These are phyloP conservation scores for Rhincodon typus DNA, from an alignment of 2,797 vertebrate genomes.

Conservation along the genomic window DNA sequence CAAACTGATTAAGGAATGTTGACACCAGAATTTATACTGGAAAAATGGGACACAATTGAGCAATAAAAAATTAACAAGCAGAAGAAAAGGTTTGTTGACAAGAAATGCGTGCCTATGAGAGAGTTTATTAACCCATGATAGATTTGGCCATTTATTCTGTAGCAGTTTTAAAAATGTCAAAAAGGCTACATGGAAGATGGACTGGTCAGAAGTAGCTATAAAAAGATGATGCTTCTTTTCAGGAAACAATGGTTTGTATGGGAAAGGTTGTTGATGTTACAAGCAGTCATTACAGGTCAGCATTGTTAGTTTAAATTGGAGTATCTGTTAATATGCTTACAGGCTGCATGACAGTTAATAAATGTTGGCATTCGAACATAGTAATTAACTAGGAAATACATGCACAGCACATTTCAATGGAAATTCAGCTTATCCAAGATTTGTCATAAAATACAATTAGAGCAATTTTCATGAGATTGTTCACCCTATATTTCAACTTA, in stretches of 20 bases:
- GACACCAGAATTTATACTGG: neutral
- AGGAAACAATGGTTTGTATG: neutral
- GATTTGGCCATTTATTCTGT: neutral
- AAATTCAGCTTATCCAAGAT: neutral
- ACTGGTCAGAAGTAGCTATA: neutral
- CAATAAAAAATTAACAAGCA: neutral
- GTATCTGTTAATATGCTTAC: neutral
- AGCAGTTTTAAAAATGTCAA: neutral
- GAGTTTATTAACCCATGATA: neutral
- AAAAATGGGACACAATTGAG: neutral
- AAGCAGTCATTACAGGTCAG: neutral
- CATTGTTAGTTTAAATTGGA: constrained; percentile 15
- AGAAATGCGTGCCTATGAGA: neutral
- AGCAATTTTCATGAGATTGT: neutral
- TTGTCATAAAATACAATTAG: neutral
- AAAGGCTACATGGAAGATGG: neutral
- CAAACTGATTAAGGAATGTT: neutral
- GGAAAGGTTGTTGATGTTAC: neutral
- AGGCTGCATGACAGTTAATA: neutral
- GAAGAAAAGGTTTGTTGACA: neutral
- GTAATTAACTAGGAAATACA: neutral
- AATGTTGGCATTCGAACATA: neutral
- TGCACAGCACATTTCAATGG: neutral
- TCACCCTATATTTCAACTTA: neutral
- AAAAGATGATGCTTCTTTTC: neutral